A percentile compares a stretch with the other conserved stretches of the same genome.
These are phyloP conservation scores for Phoebastria nigripes DNA, from an alignment of 2,797 vertebrate species.

Conservation along the genomic window DNA sequence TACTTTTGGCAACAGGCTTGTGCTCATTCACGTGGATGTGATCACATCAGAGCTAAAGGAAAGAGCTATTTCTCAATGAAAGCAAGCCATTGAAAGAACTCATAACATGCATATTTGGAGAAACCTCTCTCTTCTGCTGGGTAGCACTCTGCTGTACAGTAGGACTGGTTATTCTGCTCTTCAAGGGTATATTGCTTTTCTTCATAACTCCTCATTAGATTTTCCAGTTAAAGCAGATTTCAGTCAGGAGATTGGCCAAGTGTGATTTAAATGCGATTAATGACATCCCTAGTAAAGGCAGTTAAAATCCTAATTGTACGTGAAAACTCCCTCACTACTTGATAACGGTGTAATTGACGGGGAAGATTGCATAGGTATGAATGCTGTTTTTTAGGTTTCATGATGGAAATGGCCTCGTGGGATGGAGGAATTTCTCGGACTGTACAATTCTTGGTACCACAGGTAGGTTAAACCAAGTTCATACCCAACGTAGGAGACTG, in stretches of 20 bases:
- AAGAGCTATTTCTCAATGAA: not conserved
- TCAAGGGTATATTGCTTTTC: not conserved
- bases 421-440: conserved; percentile 97
- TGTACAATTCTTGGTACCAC: conserved; percentile 96
- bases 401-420: conserved; percentile 99
- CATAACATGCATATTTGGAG: not conserved
- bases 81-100: not conserved
- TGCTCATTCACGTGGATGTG: not conserved
- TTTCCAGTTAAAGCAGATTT: not conserved
- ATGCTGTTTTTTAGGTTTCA: conserved; percentile 83
- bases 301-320: not conserved
- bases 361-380: not conserved
- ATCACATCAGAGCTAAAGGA: not conserved
- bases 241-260: not conserved
- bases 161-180: not conserved
- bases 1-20: not conserved
- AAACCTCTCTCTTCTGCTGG: not conserved
- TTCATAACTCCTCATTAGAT: not conserved
- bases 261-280: not conserved
- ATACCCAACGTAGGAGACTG: not conserved
- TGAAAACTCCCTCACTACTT: not conserved
- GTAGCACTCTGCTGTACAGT: not conserved
- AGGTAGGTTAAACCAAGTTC: conserved; percentile 75
- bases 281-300: not conserved
- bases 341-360: not conserved